Evolutionary conservation across 1,140 invertebrate genomes (phyloP).

Genomic region (Drosophila albomicans): DNA sequence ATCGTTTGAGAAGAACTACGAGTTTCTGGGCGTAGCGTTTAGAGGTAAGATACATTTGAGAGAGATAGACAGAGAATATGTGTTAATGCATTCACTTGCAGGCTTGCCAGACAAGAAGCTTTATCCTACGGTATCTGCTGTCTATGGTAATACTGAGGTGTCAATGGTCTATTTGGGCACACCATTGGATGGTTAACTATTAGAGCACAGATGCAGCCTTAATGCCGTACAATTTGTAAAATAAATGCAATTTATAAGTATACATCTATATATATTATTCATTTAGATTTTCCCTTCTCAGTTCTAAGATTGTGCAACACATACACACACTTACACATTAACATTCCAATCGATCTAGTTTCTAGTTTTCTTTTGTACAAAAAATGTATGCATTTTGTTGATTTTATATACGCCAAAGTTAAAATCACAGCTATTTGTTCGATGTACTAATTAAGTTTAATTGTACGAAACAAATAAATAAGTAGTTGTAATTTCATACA

Average conservation of each 20-base stretch:
- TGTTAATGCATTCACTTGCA: slow-evolving; percentile 84
- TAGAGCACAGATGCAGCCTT: slow-evolving; percentile 55
- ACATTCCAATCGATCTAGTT: slow-evolving; percentile 52
- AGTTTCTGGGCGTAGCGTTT: slow-evolving; percentile 99
- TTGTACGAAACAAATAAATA: slow-evolving; percentile 72
- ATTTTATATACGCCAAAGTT: slow-evolving; percentile 70
- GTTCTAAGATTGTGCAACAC: slow-evolving; percentile 35
- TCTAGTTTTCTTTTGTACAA: slow-evolving; percentile 67
- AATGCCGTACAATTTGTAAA: slow-evolving; percentile 70
- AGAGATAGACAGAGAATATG: too few relatives aligned
- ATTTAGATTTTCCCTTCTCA: slow-evolving; percentile 38
- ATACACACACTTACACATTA: background rate
- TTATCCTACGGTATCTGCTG: slow-evolving; percentile 98
- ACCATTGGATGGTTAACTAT: slow-evolving; percentile 94
- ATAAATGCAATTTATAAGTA: slow-evolving; percentile 48
- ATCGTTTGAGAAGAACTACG: slow-evolving; percentile 99
- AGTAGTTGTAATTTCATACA: slow-evolving; percentile 86
- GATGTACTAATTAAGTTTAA: slow-evolving; percentile 60
- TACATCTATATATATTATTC: slow-evolving; percentile 40
- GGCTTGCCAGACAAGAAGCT: slow-evolving; percentile 96
- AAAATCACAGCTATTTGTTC: slow-evolving; percentile 53
- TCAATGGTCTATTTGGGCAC: slow-evolving; percentile 99
- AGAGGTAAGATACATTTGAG: slow-evolving; percentile 88
- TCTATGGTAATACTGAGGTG: slow-evolving; percentile 99
- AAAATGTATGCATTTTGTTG: slow-evolving; percentile 65